phyloP scores from a whole-genome alignment of 2,888 invertebrate species.

The Ophraella communa region DNA sequence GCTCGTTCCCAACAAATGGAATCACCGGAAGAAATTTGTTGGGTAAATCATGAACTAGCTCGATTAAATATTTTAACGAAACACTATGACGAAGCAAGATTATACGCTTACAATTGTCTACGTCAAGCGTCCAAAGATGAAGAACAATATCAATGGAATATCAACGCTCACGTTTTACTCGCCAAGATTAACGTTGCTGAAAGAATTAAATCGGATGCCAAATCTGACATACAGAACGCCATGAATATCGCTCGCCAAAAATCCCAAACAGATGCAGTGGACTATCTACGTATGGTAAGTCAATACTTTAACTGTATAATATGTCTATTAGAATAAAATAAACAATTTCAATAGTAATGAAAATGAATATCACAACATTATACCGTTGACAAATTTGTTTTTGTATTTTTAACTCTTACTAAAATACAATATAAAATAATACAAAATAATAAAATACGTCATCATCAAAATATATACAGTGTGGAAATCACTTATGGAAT shows the following conservation, averaged over 20 bases:
- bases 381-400: too few relatives aligned
- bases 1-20: constrained; percentile 49
- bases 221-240: constrained; percentile 51
- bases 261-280: constrained; percentile 51
- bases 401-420: too few relatives aligned
- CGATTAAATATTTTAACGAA: constrained; percentile 36
- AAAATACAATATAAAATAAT: too few relatives aligned
- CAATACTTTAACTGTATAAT: too few relatives aligned
- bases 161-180: constrained; percentile 59
- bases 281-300: constrained; percentile 51
- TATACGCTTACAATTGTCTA: not conserved
- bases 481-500: too few relatives aligned
- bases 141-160: constrained; percentile 56
- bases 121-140: not conserved
- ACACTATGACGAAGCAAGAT: not conserved
- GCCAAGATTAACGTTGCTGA: constrained; percentile 59
- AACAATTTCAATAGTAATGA: too few relatives aligned
- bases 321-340: too few relatives aligned
- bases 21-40: constrained; percentile 60
- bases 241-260: constrained; percentile 52
- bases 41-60: constrained; percentile 59
- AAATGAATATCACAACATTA: too few relatives aligned
- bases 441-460: too few relatives aligned
- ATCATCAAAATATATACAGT: too few relatives aligned
- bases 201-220: constrained; percentile 61